Conservation (phyloP, 2,888 invertebrate species). For the Chelonus formosanus region DNA sequence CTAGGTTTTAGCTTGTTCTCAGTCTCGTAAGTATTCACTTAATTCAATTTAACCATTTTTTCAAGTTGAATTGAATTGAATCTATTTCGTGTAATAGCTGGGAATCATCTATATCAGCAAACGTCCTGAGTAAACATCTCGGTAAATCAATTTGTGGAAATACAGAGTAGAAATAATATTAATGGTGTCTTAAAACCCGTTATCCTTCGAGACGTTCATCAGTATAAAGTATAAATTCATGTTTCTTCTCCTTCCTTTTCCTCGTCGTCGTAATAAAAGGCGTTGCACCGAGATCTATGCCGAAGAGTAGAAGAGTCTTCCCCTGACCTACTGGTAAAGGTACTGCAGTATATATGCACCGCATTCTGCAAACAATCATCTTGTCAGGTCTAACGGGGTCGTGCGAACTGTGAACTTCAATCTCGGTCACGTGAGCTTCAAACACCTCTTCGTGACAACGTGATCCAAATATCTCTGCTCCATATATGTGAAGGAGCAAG, state of each 20-base stretch:
- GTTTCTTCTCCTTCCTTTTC: neutral
- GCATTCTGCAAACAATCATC: conserved; percentile 16
- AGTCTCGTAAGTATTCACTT: too few relatives aligned
- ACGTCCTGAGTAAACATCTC: too few relatives aligned
- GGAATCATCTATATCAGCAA: too few relatives aligned
- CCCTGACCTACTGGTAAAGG: conserved; percentile 6
- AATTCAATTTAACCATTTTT: too few relatives aligned
- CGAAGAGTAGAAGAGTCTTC: neutral
- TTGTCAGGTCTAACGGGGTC: conserved; percentile 41
- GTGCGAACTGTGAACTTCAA: conserved; percentile 51
- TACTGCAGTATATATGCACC: neutral
- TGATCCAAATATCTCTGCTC: conserved; percentile 8
- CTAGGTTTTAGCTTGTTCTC: too few relatives aligned
- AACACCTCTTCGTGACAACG: conserved; percentile 3
- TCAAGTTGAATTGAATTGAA: too few relatives aligned
- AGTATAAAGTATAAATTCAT: neutral
- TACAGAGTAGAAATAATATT: too few relatives aligned
- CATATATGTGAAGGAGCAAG: neutral
- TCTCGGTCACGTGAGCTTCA: conserved; percentile 19
- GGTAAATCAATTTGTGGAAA: too few relatives aligned
- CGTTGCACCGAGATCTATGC: neutral
- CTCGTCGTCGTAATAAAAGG: neutral
- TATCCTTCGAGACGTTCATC: too few relatives aligned
- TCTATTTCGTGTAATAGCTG: too few relatives aligned
- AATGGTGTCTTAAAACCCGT: too few relatives aligned